These are phyloP conservation scores for Acrocephalus arundinaceus DNA, from an alignment of 2,113 vertebrate genomes.

Conservation along the genomic window DNA sequence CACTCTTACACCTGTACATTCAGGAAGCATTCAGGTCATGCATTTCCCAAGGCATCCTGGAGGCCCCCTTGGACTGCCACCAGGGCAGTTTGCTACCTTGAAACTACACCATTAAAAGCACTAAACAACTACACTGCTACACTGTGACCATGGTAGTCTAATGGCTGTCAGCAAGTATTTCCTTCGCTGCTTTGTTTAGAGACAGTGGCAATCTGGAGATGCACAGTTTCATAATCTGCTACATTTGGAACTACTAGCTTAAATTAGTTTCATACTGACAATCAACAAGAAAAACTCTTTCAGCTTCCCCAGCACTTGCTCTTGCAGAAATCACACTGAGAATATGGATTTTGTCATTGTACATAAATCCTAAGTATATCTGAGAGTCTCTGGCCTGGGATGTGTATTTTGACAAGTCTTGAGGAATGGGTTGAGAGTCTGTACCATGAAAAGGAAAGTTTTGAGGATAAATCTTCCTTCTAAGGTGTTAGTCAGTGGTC, in stretches of 20 bases:
- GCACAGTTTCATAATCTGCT: neutral
- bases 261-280: neutral
- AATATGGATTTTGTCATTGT: neutral
- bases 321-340: neutral
- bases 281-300: neutral
- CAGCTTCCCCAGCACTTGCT: neutral
- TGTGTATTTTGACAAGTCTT: neutral
- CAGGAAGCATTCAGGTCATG: neutral
- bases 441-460: neutral
- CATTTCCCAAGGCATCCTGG: neutral
- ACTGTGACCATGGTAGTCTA: neutral
- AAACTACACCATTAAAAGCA: neutral
- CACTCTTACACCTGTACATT: neutral
- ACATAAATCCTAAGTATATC: neutral
- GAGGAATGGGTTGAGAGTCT: accelerated
- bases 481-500: neutral
- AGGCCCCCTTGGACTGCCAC: neutral
- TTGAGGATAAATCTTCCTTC: neutral
- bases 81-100: neutral
- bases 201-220: neutral
- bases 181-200: neutral
- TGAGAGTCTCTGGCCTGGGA: neutral
- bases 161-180: neutral
- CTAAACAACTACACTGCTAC: neutral
- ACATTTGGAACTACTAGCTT: neutral